Evolutionary conservation across 1,140 invertebrate species (phyloP).

Genomic region (Zaprionus gabonicus): DNA sequence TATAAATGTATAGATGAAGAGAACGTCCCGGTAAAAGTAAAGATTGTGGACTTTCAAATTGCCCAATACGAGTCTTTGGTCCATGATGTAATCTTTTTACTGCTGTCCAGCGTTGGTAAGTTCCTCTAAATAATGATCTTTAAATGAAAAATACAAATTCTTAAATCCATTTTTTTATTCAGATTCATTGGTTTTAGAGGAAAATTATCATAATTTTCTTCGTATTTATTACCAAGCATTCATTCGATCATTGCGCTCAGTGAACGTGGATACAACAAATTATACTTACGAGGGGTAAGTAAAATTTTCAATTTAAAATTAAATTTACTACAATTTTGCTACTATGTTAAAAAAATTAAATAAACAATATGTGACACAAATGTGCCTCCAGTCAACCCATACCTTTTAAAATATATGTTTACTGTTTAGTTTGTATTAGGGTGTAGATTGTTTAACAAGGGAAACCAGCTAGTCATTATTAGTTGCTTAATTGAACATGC

Average conservation of each 20-base stretch:
- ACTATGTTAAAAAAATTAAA: neutral
- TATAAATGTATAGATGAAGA: conserved; percentile 50
- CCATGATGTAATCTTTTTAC: conserved; percentile 87
- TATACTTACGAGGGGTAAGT: conserved; percentile 69
- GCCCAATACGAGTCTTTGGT: conserved; percentile 85
- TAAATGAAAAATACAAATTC: neutral
- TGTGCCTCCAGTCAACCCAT: too few relatives aligned
- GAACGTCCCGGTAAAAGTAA: conserved; percentile 84
- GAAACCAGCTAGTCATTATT: neutral
- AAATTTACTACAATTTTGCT: neutral
- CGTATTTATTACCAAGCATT: conserved; percentile 86
- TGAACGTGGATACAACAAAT: conserved; percentile 55
- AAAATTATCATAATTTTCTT: conserved; percentile 85
- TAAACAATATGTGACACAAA: neutral
- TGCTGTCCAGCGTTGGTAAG: conserved; percentile 85
- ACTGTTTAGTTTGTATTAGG: neutral
- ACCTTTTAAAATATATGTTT: neutral
- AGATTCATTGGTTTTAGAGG: conserved; percentile 77
- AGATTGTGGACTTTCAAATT: conserved; percentile 88
- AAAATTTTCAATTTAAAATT: neutral
- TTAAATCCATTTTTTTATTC: neutral
- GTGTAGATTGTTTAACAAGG: neutral
- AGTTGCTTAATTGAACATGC: neutral
- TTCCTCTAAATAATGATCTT: neutral
- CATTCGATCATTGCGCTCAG: conserved; percentile 71